A percentile compares a stretch with the other conserved stretches of the same genome.
Conservation (phyloP, 2,888 invertebrate species). For the Lypha dubia region DNA sequence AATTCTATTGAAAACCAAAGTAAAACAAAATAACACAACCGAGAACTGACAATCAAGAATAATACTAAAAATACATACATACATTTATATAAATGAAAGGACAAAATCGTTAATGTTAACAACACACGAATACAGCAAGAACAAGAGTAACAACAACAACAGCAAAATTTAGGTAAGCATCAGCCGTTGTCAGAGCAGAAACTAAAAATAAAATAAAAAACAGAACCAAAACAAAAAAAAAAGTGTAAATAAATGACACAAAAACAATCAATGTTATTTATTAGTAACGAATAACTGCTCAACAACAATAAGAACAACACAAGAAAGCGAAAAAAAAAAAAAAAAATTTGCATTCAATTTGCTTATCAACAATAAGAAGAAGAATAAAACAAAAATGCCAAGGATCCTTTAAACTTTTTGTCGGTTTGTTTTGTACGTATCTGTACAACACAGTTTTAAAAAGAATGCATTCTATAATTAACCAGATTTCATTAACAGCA, state of each 20-base stretch:
- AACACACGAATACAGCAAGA: conserved; percentile 65
- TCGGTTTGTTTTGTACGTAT: not conserved
- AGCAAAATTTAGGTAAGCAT: not conserved
- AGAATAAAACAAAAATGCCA: conserved; percentile 15
- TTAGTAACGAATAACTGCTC: conserved; percentile 54
- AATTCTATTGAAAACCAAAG: conserved; percentile 7
- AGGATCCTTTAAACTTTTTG: conserved; percentile 34
- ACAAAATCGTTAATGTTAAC: conserved; percentile 75
- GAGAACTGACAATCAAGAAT: conserved; percentile 59
- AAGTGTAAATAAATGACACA: conserved; percentile 48
- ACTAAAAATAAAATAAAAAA: not conserved
- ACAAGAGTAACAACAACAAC: conserved; percentile 30
- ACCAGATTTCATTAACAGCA: too few relatives aligned
- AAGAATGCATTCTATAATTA: conserved; percentile 19
- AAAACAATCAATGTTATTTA: conserved; percentile 69
- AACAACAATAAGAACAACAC: conserved; percentile 34
- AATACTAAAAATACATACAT: conserved; percentile 16
- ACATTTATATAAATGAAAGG: conserved; percentile 59
- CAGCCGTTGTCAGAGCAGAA: conserved; percentile 23
- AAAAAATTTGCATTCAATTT: conserved; percentile 80
- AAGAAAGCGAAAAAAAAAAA: too few relatives aligned
- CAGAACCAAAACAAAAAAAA: too few relatives aligned
- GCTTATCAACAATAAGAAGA: conserved; percentile 78
- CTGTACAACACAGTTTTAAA: not conserved
- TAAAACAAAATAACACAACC: conserved; percentile 28